Base-by-base conservation (phyloP, 1,140 invertebrate genomes). In the Prorops nasuta region DNA sequence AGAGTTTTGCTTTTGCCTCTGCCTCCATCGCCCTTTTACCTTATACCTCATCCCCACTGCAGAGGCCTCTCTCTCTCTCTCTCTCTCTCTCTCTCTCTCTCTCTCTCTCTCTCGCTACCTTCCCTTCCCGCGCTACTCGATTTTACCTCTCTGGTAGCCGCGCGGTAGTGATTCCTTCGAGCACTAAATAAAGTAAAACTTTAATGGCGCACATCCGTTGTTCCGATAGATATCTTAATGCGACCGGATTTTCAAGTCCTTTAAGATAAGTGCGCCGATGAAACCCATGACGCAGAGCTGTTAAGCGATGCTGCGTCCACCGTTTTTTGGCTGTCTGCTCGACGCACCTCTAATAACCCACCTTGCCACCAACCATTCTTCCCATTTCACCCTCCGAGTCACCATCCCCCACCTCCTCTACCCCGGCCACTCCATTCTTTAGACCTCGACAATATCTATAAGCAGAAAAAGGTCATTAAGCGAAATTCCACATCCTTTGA, bases 211-310 rank as follows among this genome's bases (percentile, higher is more conserved):
- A 71, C 72, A 74, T 74, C 72, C 72, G 73, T 76, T 76, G 72
- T 73, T 76, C 69, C 66, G 73, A 76, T 76, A 74, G 68, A 74
- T 76, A 76, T 76, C 73, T 76, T 74, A 76, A 76, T 76, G 72
- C 73, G 73, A 74, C 73, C 72, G 73, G 73, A 76, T 76, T 76
- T 76, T 76, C 72, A 68, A 73, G 71, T 74, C 69, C 57, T 63
- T 60, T 58, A 44, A 40, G 48, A 64, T 59, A 62, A 58, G 58
- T 57, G 58, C 59, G 53, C 57, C 60, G 56, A 64, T 64, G 61
- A 63, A 54, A 50, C 42, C 41, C 61, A 53, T 54, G 45, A 47
- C 28, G 48, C 38, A 41, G 42, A 47, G 51, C 60, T 45, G 54
- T 51, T 61, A 62, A 61, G 58, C 44, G 60, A 44, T 41, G 34